These are phyloP conservation scores for Zosterops pallidus DNA, from an alignment of 2,113 vertebrate genomes.

Conservation along the genomic window DNA sequence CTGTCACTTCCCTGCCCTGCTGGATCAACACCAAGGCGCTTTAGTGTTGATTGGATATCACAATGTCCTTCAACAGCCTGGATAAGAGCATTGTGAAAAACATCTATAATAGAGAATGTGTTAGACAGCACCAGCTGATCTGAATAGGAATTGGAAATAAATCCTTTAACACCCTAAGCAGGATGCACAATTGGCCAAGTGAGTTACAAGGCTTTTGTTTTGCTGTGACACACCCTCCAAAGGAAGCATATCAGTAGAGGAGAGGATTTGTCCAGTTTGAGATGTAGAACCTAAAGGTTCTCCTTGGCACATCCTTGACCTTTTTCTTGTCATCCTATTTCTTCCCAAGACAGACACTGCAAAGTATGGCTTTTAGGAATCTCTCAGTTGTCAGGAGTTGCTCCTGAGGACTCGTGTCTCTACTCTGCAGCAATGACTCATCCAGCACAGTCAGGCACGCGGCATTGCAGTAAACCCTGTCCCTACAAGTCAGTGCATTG, in stretches of 20 bases:
- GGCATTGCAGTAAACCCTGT: not conserved
- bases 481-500: not conserved
- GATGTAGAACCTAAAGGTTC: not conserved
- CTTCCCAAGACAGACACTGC: not conserved
- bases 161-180: not conserved
- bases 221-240: not conserved
- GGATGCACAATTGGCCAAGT: not conserved
- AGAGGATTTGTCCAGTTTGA: not conserved
- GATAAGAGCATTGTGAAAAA: not conserved
- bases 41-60: not conserved
- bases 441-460: not conserved
- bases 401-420: not conserved
- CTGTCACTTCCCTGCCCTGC: not conserved
- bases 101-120: not conserved
- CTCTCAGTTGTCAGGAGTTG: not conserved
- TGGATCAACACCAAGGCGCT: not conserved
- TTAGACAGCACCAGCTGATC: not conserved
- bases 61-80: not conserved
- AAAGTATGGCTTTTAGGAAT: not conserved
- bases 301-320: not conserved
- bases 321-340: not conserved
- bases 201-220: not conserved
- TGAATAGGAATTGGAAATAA: not conserved
- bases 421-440: not conserved
- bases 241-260: not conserved